A percentile compares a stretch with the other conserved stretches of the same genome.
These are phyloP conservation scores for Micropoecilia bifurca DNA, from an alignment of 2,797 vertebrate species.

Conservation along the genomic window DNA sequence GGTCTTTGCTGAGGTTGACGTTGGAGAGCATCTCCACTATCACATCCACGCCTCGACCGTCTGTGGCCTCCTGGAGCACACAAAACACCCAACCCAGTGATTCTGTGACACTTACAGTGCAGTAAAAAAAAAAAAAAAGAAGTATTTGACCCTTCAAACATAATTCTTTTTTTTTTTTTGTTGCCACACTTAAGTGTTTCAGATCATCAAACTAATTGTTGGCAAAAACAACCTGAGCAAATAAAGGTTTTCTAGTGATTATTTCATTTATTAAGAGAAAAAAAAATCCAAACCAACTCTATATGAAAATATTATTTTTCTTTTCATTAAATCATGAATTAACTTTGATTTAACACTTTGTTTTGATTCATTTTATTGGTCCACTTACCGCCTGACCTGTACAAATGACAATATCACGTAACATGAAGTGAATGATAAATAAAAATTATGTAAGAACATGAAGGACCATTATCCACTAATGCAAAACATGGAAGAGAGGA, in stretches of 20 bases:
- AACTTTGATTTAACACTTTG: neutral
- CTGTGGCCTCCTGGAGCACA: conserved; percentile 78
- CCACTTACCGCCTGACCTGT: neutral
- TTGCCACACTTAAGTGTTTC: neutral
- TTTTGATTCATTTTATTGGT: neutral
- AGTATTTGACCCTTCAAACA: neutral
- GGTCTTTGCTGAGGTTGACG: conserved; percentile 88
- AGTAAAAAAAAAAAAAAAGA: too few species aligned
- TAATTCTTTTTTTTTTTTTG: neutral
- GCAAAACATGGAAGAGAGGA: neutral
- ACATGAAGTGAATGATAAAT: neutral
- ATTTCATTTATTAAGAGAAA: neutral
- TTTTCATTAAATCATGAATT: neutral
- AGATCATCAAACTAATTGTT: conserved; percentile 3
- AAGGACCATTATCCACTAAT: neutral
- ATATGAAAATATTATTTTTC: neutral
- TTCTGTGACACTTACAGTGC: neutral
- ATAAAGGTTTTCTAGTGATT: neutral
- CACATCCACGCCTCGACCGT: conserved; percentile 82
- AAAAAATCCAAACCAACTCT: neutral
- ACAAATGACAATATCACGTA: neutral
- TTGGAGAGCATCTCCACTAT: conserved; percentile 95
- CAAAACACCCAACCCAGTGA: neutral
- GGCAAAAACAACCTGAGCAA: neutral
- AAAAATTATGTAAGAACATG: neutral